Evolutionary conservation across 1,140 invertebrate genomes (phyloP), one percentile per base, ranked within the genome.

Genomic region (Contarinia nasturtii): DNA sequence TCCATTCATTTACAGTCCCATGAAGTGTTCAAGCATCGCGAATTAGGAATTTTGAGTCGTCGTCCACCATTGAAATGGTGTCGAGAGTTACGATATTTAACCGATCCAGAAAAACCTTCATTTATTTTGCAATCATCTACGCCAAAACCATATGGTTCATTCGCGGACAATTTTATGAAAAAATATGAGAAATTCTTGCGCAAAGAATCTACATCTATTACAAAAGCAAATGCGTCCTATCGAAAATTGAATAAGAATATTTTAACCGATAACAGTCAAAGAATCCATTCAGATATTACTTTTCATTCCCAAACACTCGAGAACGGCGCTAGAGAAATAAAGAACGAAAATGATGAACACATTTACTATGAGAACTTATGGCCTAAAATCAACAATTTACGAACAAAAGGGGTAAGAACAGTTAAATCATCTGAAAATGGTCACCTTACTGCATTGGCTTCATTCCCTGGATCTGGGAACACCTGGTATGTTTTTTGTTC

Each of bases 381-480:
- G 17, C 33, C 12, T 36, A 46, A 45, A 11, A 45, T 7, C 7
- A 34, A 45, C 14, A 20, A 38, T 41, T 40, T 17, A 47, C 34
- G 43, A 20, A 21, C 59, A 53, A 58, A 64, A 17, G 62, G 64
- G 1, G 54, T 72, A 27, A 60, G 59, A 36, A 71, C 61, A 49
- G 44, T 60, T 0, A 50, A 66, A 4, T 55, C 60, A 0, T 57
- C 65, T n/a, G 56, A 57, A 2, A 52, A 50, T 19, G 56, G 65
- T 15, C n/a, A n/a, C n/a, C 60, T 67, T 0, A 62, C 76, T 0
- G 82, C 80, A 2, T 60, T 85, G 20, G 80, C 74, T 1, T 82
- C 79, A 2, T 82, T 82, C 57, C 82, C 81, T 10, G 82, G 82
- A 5, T 83, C 80, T 54, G 82, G 82, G 0, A 86, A 85, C 55